Percentiles rank a stretch among this genome's conserved stretches.
These are phyloP conservation scores for Hesperophylax magnus DNA, from an alignment of 1,140 invertebrate genomes.

Conservation along the genomic window DNA sequence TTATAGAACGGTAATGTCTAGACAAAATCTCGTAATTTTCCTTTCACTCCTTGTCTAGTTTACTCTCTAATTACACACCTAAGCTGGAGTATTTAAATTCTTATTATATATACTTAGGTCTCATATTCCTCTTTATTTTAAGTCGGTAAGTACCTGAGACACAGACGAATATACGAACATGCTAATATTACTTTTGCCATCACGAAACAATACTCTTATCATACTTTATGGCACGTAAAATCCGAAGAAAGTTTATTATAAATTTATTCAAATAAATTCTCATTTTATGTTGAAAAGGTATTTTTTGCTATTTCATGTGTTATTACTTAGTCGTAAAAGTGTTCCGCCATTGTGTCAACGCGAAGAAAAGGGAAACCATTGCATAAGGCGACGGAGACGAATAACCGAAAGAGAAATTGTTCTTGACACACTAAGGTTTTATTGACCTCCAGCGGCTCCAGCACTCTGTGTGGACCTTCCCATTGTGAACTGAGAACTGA, in stretches of 20 bases:
- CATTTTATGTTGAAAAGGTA: slow-evolving; percentile 6
- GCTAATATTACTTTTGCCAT: too few species aligned
- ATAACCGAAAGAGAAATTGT: slow-evolving; percentile 55
- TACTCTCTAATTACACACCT: too few species aligned
- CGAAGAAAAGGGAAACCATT: slow-evolving; percentile 34
- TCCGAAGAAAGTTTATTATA: slow-evolving; percentile 1
- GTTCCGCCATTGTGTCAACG: not conserved
- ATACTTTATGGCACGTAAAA: not conserved
- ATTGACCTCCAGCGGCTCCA: slow-evolving; percentile 53
- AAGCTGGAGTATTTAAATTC: too few species aligned
- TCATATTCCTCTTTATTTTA: too few species aligned
- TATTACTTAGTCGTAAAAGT: slow-evolving; percentile 2
- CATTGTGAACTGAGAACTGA: slow-evolving; percentile 37
- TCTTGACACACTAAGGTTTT: slow-evolving; percentile 56
- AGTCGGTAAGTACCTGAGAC: too few species aligned
- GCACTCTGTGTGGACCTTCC: slow-evolving; percentile 43
- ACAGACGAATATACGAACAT: too few species aligned
- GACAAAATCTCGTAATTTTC: too few species aligned
- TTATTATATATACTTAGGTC: too few species aligned
- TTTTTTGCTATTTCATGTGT: slow-evolving; percentile 6
- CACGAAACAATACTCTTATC: too few species aligned
- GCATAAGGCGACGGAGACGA: slow-evolving; percentile 26
- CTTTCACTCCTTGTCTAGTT: too few species aligned
- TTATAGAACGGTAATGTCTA: too few species aligned
- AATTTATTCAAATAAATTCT: slow-evolving; percentile 15